phyloP scores from a whole-genome alignment of 2,888 invertebrate genomes.

The Drosophila pseudotalamancana region DNA sequence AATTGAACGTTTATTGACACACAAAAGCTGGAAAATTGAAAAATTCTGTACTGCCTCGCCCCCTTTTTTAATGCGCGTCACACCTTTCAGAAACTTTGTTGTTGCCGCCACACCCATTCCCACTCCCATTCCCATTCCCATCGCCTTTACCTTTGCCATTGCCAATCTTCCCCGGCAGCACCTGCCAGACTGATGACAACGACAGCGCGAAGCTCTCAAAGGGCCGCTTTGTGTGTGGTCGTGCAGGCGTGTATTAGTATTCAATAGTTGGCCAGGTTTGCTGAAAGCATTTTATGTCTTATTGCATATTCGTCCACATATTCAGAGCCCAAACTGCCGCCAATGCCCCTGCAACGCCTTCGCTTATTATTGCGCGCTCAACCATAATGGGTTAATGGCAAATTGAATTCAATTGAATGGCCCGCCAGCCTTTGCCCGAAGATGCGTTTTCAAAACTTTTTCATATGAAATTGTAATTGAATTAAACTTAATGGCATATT shows the following conservation, averaged over 20 bases:
- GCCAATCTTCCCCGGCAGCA: conserved; percentile 54
- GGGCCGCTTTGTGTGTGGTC: conserved; percentile 67
- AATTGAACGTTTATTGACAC: conserved; percentile 80
- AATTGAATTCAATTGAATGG: conserved; percentile 76
- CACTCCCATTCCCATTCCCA: too few relatives aligned
- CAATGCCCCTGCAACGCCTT: conserved; percentile 15
- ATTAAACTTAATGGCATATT: conserved; percentile 81
- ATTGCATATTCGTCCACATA: conserved; percentile 66
- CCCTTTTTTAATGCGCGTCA: conserved; percentile 57
- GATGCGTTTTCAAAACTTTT: conserved; percentile 54
- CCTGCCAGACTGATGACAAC: conserved; percentile 47
- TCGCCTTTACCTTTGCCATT: too few relatives aligned
- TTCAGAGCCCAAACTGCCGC: conserved; percentile 18
- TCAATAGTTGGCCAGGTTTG: conserved; percentile 71
- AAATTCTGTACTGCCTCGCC: conserved; percentile 64
- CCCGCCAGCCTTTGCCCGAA: conserved; percentile 14
- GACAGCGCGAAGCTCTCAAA: conserved; percentile 57
- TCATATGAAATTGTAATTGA: conserved; percentile 75
- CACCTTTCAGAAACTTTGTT: conserved; percentile 55
- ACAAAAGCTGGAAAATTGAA: conserved; percentile 79
- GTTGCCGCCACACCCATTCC: conserved; percentile 20
- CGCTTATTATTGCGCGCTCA: conserved; percentile 71
- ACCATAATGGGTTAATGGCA: conserved; percentile 79
- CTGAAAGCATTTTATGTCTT: conserved; percentile 68
- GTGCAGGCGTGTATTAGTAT: conserved; percentile 67